Conservation (phyloP, 2,113 vertebrate genomes). For the Rhinopithecus roxellana region DNA sequence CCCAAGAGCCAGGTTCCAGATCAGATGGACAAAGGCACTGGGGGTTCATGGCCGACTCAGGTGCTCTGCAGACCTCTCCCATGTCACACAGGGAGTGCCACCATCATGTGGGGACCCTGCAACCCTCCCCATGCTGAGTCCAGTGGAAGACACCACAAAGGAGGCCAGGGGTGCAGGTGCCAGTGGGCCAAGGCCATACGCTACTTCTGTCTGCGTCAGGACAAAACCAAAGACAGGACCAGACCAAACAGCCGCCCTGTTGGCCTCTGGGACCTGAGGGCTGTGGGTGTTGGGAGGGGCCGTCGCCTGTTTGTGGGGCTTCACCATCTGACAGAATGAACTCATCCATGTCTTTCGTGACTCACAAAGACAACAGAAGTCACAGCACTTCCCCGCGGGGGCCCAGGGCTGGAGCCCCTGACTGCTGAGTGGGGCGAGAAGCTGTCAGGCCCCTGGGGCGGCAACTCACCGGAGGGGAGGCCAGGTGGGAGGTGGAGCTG, state of each 20-base stretch:
- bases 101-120: neutral
- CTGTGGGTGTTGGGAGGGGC: rapidly evolving
- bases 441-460: neutral
- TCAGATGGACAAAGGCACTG: neutral
- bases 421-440: neutral
- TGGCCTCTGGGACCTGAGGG: rapidly evolving
- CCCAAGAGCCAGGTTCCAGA: neutral
- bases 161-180: neutral
- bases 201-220: too few relatives aligned
- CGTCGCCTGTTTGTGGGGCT: rapidly evolving
- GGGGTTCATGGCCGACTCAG: neutral
- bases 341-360: too few relatives aligned
- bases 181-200: too few relatives aligned
- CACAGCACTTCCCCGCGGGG: neutral
- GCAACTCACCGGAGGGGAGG: conserved; percentile 92
- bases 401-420: neutral
- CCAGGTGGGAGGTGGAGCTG: conserved; percentile 93
- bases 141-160: neutral
- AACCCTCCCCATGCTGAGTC: neutral
- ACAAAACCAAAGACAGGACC: too few relatives aligned
- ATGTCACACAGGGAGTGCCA: too few relatives aligned
- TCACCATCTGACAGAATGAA: too few relatives aligned
- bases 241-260: too few relatives aligned
- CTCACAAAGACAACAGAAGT: neutral
- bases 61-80: too few relatives aligned